Evolutionary conservation across 2,888 invertebrate species (phyloP), one percentile per base, ranked within the genome.

Genomic region (Fragum whitleyi): DNA sequence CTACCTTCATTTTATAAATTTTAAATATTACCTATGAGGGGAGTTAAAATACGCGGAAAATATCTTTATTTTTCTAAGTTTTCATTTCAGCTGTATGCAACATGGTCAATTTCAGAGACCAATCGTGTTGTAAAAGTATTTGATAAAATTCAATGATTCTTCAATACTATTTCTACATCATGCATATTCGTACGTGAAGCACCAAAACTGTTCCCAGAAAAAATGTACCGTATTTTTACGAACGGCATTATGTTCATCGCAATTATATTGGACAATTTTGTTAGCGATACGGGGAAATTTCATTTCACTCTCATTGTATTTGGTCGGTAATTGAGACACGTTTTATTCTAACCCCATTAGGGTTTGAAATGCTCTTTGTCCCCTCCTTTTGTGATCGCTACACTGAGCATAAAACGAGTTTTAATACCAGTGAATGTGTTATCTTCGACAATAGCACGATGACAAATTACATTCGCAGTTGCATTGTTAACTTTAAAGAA

Each of bases 361-460:
- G 29, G 57, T 21, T 53, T 53, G 70, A 70, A 70, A 36, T 36
- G 36, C 70, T 28, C 70, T 55, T 70, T 70, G 70, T 70, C 55
- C 70, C 69, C 51, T 1, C 69, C n/a, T 28, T 51, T 69, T 69
- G 51, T 69, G 26, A 69, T 19, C 51, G 19, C 42, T 47, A 26
- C 47, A 23, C 42, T 21, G 51, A 19, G 69, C 42, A 69, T 51
- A 69, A 69, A 61, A 61, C 26, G 32, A n/a, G 32, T 11, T 61
- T 61, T 32, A 47, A 47, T 47, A 3, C 14, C 47, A 47, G 47
- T 9, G 47, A 47, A 47, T 47, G 47, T 47, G 47, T n/a, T 19
- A 47, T 47, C 19, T 19, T 47, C 32, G 5, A 36, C 32, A 36
- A 36, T 36, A 36, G 32, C 32, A 3, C 47, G n/a, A 47, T 47